Conservation (phyloP, 2,113 vertebrate species). For the Cyanoliseus patagonus region DNA sequence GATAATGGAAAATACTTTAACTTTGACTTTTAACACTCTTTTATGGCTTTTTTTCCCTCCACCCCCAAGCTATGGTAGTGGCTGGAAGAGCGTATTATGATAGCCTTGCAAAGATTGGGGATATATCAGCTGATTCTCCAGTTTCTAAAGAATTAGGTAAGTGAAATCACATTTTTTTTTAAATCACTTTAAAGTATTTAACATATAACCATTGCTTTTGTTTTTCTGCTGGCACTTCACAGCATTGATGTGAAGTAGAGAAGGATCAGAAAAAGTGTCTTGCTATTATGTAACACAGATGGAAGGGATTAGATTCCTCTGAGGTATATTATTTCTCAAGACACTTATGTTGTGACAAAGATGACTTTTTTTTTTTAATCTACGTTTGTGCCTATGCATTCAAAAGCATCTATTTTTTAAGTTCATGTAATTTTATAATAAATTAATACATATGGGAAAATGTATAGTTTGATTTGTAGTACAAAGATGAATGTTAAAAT, state of each 20-base stretch:
- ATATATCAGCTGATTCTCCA: slow-evolving; percentile 87
- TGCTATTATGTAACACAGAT: neutral
- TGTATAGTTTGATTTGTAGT: neutral
- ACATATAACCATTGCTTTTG: neutral
- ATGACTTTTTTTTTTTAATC: neutral
- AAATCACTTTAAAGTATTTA: neutral
- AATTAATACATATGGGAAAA: neutral
- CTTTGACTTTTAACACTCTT: neutral
- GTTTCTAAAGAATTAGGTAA: slow-evolving; percentile 95
- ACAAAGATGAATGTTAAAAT: neutral
- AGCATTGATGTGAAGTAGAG: neutral
- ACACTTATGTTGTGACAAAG: neutral
- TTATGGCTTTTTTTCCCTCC: neutral
- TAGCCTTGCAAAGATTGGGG: slow-evolving; percentile 91
- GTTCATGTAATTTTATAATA: neutral
- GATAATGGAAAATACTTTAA: neutral
- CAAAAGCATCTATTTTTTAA: neutral
- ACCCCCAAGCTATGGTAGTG: slow-evolving; percentile 83
- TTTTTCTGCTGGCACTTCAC: neutral
- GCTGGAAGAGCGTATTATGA: slow-evolving; percentile 94
- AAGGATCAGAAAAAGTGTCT: neutral
- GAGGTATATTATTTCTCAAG: neutral
- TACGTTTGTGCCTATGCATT: neutral
- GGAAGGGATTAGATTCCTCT: neutral
- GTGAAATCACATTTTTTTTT: neutral